phyloP scores from a whole-genome alignment of 1,140 invertebrate species.

The Coptotermes formosanus region DNA sequence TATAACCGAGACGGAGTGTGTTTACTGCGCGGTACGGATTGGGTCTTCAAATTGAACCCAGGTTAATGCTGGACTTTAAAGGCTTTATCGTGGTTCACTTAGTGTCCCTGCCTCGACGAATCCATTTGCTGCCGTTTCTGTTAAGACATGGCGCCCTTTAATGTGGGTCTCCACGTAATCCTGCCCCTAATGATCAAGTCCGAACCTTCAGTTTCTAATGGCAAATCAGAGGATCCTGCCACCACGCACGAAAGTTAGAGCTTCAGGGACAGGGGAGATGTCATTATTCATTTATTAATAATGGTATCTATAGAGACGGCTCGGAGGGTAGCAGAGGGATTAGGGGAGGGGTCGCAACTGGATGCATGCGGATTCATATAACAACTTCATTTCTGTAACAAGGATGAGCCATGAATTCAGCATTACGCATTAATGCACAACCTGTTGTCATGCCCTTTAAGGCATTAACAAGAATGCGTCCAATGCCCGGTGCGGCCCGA shows the following conservation, averaged over 20 bases:
- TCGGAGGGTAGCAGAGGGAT: neutral
- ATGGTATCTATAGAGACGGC: constrained; percentile 2
- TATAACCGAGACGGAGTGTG: too few relatives aligned
- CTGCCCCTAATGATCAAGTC: neutral
- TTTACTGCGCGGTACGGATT: too few relatives aligned
- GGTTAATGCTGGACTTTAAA: too few relatives aligned
- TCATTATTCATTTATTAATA: constrained; percentile 20
- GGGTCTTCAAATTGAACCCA: too few relatives aligned
- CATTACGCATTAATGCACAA: neutral
- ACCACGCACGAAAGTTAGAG: neutral
- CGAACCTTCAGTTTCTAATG: neutral
- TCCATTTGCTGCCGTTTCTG: too few relatives aligned
- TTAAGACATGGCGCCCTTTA: too few relatives aligned
- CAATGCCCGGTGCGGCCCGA: too few relatives aligned
- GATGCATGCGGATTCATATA: neutral
- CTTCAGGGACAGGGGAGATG: neutral
- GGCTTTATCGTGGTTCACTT: too few relatives aligned
- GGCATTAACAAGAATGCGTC: too few relatives aligned
- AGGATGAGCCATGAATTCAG: constrained; percentile 8
- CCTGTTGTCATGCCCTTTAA: neutral
- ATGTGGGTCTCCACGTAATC: too few relatives aligned
- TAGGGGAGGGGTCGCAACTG: neutral
- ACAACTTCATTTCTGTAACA: constrained; percentile 14
- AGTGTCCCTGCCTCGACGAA: too few relatives aligned
- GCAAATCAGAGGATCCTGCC: neutral